phyloP scores from a whole-genome alignment of 2,113 vertebrate species.

The Chitala chitala region DNA sequence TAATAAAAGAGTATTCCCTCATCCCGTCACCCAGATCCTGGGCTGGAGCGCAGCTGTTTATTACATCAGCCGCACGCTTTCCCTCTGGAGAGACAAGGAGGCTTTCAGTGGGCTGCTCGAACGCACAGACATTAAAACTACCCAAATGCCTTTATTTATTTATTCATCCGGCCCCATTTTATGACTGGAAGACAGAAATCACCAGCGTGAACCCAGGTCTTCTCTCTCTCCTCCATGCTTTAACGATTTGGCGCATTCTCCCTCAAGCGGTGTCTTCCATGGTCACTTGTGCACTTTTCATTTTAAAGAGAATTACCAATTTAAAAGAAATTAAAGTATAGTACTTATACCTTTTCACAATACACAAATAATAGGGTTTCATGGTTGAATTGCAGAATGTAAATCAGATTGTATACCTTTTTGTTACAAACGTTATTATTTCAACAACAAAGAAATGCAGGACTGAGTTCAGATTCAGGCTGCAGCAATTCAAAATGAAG shows the following conservation, averaged over 20 bases:
- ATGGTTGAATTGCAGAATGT: background rate
- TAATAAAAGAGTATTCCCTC: constrained; percentile 10
- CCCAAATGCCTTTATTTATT: constrained; percentile 2
- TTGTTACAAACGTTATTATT: constrained; percentile 5
- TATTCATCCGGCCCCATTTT: constrained; percentile 3
- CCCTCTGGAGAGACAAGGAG: too few relatives aligned
- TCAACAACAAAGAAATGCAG: background rate
- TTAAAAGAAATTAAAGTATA: background rate
- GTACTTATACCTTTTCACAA: background rate
- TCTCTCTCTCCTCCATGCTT: background rate
- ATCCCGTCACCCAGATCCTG: background rate
- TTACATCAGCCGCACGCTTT: background rate
- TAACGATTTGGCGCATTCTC: background rate
- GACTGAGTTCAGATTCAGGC: background rate
- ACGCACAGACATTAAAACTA: background rate
- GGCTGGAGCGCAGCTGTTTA: background rate
- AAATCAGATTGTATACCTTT: background rate
- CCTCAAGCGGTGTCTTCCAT: background rate
- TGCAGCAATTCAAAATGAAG: background rate
- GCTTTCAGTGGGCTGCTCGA: background rate
- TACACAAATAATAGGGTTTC: background rate
- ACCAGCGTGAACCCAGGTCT: background rate
- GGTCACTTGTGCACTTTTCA: background rate
- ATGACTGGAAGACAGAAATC: background rate
- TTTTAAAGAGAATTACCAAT: background rate